Evolutionary conservation across 2,888 invertebrate genomes (phyloP).

Genomic region (Leucania comma): DNA sequence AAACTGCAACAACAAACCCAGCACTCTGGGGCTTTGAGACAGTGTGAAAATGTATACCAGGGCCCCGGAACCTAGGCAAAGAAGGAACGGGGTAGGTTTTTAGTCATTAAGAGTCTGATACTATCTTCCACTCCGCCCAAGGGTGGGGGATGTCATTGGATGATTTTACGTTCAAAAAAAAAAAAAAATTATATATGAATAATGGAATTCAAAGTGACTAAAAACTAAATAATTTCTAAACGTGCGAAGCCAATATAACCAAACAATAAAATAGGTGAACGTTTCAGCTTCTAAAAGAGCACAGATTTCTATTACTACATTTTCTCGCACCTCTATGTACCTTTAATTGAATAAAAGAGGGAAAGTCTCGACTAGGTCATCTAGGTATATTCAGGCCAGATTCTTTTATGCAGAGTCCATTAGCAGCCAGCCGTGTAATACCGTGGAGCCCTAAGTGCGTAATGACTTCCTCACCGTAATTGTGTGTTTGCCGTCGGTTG

Average conservation of each 20-base stretch:
- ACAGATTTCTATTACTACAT: slow-evolving; percentile 10
- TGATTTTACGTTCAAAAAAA: no score
- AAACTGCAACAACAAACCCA: no score
- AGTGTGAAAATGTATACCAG: no score
- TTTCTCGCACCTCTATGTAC: neutral
- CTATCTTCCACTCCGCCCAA: no score
- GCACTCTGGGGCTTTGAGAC: no score
- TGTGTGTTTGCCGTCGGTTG: slow-evolving; percentile 51
- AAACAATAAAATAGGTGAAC: neutral
- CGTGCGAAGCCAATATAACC: no score
- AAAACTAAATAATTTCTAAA: no score
- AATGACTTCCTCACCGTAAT: slow-evolving; percentile 58
- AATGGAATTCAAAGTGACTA: neutral
- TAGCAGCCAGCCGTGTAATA: slow-evolving; percentile 31
- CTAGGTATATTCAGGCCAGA: slow-evolving; percentile 2
- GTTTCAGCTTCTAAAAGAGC: neutral
- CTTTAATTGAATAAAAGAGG: slow-evolving; percentile 1
- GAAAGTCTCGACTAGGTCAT: slow-evolving; percentile 18
- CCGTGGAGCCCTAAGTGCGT: slow-evolving; percentile 51
- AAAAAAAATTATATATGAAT: no score
- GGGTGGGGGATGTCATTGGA: no score
- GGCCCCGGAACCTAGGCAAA: no score
- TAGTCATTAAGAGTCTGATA: no score
- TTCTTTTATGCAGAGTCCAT: slow-evolving; percentile 35
- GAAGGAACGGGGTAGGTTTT: no score